Evolutionary conservation across 2,888 invertebrate species (phyloP), one percentile per base, ranked within the genome.

Genomic region (Synergus laeviventris): DNA sequence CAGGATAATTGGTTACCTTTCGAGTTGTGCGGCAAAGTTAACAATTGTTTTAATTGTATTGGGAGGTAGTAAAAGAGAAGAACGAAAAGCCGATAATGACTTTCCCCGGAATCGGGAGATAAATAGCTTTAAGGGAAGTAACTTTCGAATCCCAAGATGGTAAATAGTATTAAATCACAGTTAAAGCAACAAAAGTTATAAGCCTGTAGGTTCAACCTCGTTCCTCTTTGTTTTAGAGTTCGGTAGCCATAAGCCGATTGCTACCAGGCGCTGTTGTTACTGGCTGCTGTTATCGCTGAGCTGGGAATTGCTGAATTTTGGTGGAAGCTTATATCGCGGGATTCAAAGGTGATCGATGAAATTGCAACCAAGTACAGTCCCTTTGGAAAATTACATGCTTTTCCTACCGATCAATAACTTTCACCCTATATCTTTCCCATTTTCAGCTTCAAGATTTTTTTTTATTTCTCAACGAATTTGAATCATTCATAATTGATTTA

Each of bases 291-390:
- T 59, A 24, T 59, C 24, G 56, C 14, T 59, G 56, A 21, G 24
- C 56, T 59, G 56, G 56, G 56, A 59, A 59, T 24, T 24, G 56
- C 56, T 59, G 24, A 59, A 59, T 14, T 59, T 59, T 24, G 56
- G 21, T 14, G 24, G 14, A 21, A 59, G 56, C 56, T 59, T 59
- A 59, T 59, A 59, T 59, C 14, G 14, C 24, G 11, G 24, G 21
- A 59, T 24, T 24, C 56, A 59, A 59, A 59, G 56, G 56, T 59
- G 14, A 59, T 59, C 24, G 56, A 59, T 59, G 56, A 59, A 59
- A 24, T 24, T 59, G 21, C 56, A 59, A 12, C 56, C 24, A 59
- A 59, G 56, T 59, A 59, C 56, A 59, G 56, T 59, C 21, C 14
- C 56, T 59, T 59, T 21, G 7, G 24, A 59, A 59, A 59, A 59